Evolutionary conservation across 2,797 vertebrate species (phyloP).

Genomic region (Pangasius krempfi): DNA sequence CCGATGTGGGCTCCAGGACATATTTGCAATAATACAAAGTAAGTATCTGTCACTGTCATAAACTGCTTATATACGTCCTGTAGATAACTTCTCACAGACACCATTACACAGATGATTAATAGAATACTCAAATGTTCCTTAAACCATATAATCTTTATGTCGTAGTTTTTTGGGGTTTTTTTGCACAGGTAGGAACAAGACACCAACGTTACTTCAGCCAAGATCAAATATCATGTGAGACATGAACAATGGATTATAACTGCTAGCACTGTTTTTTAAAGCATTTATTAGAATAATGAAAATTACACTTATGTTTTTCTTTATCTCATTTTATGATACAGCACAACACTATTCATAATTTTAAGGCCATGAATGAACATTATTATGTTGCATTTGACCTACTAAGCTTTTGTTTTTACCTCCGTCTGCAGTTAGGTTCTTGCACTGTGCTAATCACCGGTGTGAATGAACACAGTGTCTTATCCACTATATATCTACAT

Average conservation of each 20-base stretch:
- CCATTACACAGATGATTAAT: background rate
- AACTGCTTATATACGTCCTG: background rate
- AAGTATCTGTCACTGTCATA: background rate
- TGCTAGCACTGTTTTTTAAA: background rate
- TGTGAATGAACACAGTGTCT: background rate
- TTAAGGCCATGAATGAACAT: background rate
- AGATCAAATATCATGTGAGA: background rate
- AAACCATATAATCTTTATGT: background rate
- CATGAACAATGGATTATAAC: background rate
- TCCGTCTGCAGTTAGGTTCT: background rate
- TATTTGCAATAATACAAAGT: background rate
- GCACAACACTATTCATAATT: background rate
- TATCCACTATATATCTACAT: slow-evolving; percentile 32
- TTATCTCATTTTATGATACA: background rate
- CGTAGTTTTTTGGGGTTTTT: background rate
- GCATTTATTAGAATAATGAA: background rate
- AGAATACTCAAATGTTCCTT: background rate
- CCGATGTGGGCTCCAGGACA: background rate
- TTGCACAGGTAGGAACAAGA: background rate
- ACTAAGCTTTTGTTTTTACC: background rate
- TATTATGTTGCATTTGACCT: background rate
- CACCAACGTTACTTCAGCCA: background rate
- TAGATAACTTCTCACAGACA: background rate
- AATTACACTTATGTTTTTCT: background rate
- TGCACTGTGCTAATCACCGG: background rate